phyloP scores from a whole-genome alignment of 2,888 invertebrate genomes.

The Cheilosia variabilis region DNA sequence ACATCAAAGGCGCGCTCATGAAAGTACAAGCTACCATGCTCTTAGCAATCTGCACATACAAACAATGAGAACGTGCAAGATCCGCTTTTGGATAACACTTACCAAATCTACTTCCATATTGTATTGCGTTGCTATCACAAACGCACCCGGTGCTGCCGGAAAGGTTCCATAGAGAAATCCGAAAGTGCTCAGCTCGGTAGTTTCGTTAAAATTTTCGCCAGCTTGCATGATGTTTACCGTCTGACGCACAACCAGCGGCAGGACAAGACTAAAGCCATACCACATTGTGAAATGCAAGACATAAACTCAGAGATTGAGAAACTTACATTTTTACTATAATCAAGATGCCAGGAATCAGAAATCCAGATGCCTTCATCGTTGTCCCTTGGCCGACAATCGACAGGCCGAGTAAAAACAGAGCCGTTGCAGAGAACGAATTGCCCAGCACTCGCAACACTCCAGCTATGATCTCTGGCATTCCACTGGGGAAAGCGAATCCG shows the following conservation, averaged over 20 bases:
- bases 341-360: slow-evolving; percentile 93
- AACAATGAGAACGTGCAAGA: neutral
- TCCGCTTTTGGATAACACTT: slow-evolving; percentile 78
- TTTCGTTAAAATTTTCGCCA: slow-evolving; percentile 89
- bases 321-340: slow-evolving; percentile 95
- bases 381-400: slow-evolving; percentile 96
- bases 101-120: slow-evolving; percentile 94
- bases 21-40: slow-evolving; percentile 98
- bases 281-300: neutral
- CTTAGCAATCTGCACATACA: slow-evolving; percentile 89
- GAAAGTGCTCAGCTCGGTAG: slow-evolving; percentile 93
- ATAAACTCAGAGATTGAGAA: neutral
- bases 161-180: slow-evolving; percentile 98
- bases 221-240: slow-evolving; percentile 90
- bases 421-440: slow-evolving; percentile 95
- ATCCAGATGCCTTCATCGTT: slow-evolving; percentile 89
- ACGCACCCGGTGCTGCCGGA: slow-evolving; percentile 97
- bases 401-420: slow-evolving; percentile 94
- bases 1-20: slow-evolving; percentile 97
- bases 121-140: slow-evolving; percentile 96
- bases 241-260: slow-evolving; percentile 94
- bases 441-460: slow-evolving; percentile 92
- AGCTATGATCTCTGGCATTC: slow-evolving; percentile 89
- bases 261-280: slow-evolving; percentile 86
- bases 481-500: slow-evolving; percentile 91